Conservation (phyloP, 2,888 invertebrate species). For the Octonoba sinensis region DNA sequence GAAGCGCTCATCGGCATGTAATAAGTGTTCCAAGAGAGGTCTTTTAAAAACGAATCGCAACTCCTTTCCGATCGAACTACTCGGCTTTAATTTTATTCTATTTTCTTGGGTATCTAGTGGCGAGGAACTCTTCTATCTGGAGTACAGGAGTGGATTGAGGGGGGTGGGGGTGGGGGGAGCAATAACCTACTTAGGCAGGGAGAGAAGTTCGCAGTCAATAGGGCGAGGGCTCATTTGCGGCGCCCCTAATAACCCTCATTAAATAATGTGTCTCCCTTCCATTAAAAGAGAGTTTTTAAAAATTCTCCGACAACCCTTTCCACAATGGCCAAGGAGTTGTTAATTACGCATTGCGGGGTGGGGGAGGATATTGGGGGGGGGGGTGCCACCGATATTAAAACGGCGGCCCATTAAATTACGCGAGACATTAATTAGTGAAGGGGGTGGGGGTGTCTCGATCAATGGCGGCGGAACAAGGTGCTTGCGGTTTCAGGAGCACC, state of each 20-base stretch:
- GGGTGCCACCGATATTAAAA: constrained; percentile 60
- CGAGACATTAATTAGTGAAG: constrained; percentile 61
- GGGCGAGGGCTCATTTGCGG: constrained; percentile 62
- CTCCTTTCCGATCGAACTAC: constrained; percentile 41
- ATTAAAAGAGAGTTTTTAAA: constrained; percentile 61
- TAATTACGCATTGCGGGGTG: constrained; percentile 39
- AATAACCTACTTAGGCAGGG: constrained; percentile 58
- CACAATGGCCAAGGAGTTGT: constrained; percentile 63
- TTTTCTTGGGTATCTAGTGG: constrained; percentile 25
- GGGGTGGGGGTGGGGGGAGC: constrained; percentile 23
- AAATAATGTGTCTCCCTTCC: constrained; percentile 63
- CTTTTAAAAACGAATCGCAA: too few relatives aligned
- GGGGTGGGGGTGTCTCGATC: constrained; percentile 33
- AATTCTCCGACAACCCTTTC: constrained; percentile 46
- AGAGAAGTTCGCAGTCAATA: constrained; percentile 56
- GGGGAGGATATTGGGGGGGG: not conserved
- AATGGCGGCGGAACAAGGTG: constrained; percentile 63
- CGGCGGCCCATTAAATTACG: constrained; percentile 64
- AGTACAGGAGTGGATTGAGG: too few relatives aligned
- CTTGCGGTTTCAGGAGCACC: constrained; percentile 62
- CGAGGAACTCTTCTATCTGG: not conserved
- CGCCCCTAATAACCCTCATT: constrained; percentile 64
- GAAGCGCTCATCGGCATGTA: too few relatives aligned
- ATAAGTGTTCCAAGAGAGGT: too few relatives aligned
- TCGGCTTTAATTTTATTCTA: constrained; percentile 59